Evolutionary conservation across 2,888 invertebrate species (phyloP).

Genomic region (Pogonocherus hispidulus): DNA sequence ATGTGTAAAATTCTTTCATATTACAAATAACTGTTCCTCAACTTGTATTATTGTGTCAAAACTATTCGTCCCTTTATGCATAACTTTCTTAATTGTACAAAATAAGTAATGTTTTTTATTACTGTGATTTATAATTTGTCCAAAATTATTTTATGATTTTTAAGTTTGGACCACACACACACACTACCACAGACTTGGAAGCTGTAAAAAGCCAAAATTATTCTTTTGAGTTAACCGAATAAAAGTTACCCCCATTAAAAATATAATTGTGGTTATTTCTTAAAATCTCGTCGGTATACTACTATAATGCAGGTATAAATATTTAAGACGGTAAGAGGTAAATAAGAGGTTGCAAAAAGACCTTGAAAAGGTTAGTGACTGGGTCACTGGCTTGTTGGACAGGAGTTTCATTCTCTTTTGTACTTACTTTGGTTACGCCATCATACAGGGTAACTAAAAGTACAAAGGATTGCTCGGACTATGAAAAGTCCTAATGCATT

Average conservation of each 20-base stretch:
- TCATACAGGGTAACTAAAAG: conserved; percentile 16
- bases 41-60: too few species aligned
- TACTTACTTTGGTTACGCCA: conserved; percentile 15
- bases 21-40: too few species aligned
- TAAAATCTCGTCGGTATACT: not conserved
- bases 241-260: not conserved
- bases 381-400: conserved; percentile 40
- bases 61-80: too few species aligned
- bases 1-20: too few species aligned
- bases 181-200: too few species aligned
- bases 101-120: too few species aligned
- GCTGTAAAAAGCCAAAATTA: not conserved
- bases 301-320: not conserved
- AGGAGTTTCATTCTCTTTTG: conserved; percentile 24
- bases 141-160: too few species aligned
- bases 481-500: not conserved
- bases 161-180: too few species aligned
- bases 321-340: conserved; percentile 28
- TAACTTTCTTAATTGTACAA: too few species aligned
- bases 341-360: conserved; percentile 46
- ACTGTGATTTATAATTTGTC: too few species aligned
- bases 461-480: not conserved
- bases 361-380: conserved; percentile 65
- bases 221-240: not conserved
- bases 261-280: not conserved